Percentiles rank a stretch among this genome's conserved stretches.
These are phyloP conservation scores for Paraplagusia blochii DNA, from an alignment of 2,113 vertebrate genomes.

Conservation along the genomic window DNA sequence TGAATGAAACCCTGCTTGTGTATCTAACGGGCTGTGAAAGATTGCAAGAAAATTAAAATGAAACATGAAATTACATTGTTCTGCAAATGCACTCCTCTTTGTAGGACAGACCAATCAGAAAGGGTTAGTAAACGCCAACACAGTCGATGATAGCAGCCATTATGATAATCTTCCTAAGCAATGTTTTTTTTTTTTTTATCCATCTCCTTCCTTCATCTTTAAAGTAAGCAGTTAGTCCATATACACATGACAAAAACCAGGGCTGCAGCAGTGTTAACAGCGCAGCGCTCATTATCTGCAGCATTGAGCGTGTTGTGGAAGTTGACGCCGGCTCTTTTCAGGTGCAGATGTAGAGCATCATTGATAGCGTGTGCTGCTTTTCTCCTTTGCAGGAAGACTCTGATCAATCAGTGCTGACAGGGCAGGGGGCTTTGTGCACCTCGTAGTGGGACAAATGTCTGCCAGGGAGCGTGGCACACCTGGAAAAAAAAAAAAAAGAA, in stretches of 20 bases:
- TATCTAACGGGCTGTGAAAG: constrained; percentile 64
- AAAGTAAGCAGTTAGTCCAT: constrained; percentile 76
- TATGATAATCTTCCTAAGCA: constrained; percentile 71
- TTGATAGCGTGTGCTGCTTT: constrained; percentile 84
- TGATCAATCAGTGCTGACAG: constrained; percentile 96
- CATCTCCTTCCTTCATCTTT: constrained; percentile 55
- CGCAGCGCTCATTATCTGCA: constrained; percentile 78
- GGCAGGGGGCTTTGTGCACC: constrained; percentile 85
- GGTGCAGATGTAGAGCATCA: constrained; percentile 77
- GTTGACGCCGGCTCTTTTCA: constrained; percentile 75
- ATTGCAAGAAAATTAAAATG: constrained; percentile 77
- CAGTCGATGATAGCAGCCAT: constrained; percentile 79
- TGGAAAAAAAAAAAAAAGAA: constrained; percentile 68
- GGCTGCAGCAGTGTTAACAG: constrained; percentile 72
- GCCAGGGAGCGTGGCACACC: constrained; percentile 84
- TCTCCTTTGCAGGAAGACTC: constrained; percentile 82
- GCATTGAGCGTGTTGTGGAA: constrained; percentile 77
- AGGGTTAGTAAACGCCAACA: constrained; percentile 68
- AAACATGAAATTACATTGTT: constrained; percentile 76
- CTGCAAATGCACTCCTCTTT: constrained; percentile 62
- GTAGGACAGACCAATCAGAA: constrained; percentile 68
- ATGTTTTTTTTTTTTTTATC: constrained; percentile 22
- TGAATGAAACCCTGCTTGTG: constrained; percentile 51
- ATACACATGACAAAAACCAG: constrained; percentile 74
- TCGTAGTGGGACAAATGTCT: constrained; percentile 91